Evolutionary conservation across 2,797 vertebrate species (phyloP), one percentile per base, ranked within the genome.

Genomic region (Mus spretus): DNA sequence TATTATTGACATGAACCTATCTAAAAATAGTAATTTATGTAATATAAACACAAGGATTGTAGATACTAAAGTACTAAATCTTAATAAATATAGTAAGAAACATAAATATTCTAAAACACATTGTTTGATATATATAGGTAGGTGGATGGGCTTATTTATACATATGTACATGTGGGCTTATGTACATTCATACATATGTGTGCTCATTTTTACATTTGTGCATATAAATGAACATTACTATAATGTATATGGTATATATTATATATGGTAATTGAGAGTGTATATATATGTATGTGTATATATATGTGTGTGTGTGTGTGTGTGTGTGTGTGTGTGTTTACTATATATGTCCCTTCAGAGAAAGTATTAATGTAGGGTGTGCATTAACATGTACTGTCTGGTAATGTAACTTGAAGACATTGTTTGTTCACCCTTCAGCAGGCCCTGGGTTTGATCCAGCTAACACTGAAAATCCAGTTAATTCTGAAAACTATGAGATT

Each of bases 91-190:
- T 53, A 77, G 78, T 84, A 31, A 94, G 89, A 81, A 5, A 55
- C 17, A 93, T 34, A 97, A 88, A 82, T 22, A 13, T 44, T 2
- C 44, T 72, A n/a, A 90, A 88, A 82, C 40, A 74, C 77, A 88
- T 19, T 53, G 17, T 83, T 3, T 14, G 15, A 53, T 70, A 31
- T 13, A 31, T 13, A 19, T 44, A 14, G 44, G 13, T 61, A 12
- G 11, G 1, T 89, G 3, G 63, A 2, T 83, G 26, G 65, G 65
- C 11, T 55, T 44, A 70, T 82, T 37, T 80, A 53, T 55, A 4
- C 89, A 4, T 63, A 63, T 53, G 31, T 37, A 15, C 70, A 6
- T 82, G 19, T 75, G 20, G 17, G 22, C 57, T 63, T 63, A 26
- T 44, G 15, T 63, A 61, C 8, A 83, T 44, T 22, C 22, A 82